Percentiles rank a stretch among this genome's conserved stretches.
Evolutionary conservation across 1,140 invertebrate species (phyloP).

Genomic region (Aphidius gifuensis): DNA sequence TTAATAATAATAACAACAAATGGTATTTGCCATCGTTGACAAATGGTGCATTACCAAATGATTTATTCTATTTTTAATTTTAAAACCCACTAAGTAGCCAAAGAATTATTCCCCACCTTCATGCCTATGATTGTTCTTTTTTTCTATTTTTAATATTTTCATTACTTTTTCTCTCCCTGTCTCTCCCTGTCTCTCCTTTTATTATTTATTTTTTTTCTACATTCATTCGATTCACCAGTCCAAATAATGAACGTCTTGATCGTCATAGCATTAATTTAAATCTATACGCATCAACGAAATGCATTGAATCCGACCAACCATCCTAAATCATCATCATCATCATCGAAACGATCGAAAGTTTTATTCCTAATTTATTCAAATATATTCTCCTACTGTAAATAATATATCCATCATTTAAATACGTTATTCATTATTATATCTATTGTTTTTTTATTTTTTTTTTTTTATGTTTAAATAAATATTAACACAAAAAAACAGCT

Average conservation of each 20-base stretch:
- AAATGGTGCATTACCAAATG: slow-evolving; percentile 45
- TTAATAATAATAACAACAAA: too few relatives aligned
- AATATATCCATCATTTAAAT: too few relatives aligned
- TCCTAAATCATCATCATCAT: slow-evolving; percentile 1
- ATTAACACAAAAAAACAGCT: background rate
- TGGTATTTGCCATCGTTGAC: slow-evolving; percentile 14
- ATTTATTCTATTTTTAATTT: slow-evolving; percentile 31
- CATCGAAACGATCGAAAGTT: background rate
- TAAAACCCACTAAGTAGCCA: background rate
- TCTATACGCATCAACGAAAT: slow-evolving; percentile 24
- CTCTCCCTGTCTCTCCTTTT: background rate
- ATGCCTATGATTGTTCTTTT: too few relatives aligned
- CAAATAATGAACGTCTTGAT: slow-evolving; percentile 35
- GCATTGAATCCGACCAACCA: background rate
- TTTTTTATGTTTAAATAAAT: background rate
- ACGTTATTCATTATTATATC: too few relatives aligned
- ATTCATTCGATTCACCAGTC: slow-evolving; percentile 42
- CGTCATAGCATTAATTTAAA: slow-evolving; percentile 24
- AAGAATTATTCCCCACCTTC: background rate
- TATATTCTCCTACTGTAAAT: too few relatives aligned
- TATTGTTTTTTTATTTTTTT: too few relatives aligned
- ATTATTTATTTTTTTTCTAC: too few relatives aligned
- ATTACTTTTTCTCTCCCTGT: background rate
- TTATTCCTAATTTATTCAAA: background rate
- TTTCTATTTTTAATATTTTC: background rate